Evolutionary conservation across 2,797 vertebrate species (phyloP).

Genomic region (Peromyscus aztecus): DNA sequence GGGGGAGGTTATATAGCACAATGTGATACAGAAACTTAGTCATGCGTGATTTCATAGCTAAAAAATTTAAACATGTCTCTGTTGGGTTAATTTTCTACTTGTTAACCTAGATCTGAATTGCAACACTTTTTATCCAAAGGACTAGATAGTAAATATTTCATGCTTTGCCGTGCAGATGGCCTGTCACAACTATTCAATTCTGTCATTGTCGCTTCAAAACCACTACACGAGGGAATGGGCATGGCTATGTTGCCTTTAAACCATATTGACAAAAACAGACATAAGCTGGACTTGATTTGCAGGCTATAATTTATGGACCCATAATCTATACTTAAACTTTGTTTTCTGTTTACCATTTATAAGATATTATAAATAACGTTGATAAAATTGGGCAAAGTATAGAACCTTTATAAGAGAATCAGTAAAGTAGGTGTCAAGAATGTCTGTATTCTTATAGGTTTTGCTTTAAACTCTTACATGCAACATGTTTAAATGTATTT

Average conservation of each 20-base stretch:
- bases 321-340: not conserved
- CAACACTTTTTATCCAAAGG: not conserved
- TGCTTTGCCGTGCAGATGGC: not conserved
- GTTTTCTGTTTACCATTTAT: not conserved
- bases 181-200: not conserved
- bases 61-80: slow-evolving; percentile 34
- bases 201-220: not conserved
- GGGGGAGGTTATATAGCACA: not conserved
- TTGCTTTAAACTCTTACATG: not conserved
- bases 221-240: not conserved
- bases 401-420: not conserved
- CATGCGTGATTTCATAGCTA: not conserved
- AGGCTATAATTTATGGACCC: not conserved
- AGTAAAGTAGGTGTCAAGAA: not conserved
- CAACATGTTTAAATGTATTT: not conserved
- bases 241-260: not conserved
- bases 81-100: slow-evolving; percentile 30
- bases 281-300: not conserved
- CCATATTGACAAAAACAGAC: slow-evolving; percentile 6
- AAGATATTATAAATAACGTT: not conserved
- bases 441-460: not conserved
- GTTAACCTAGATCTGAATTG: slow-evolving; percentile 37
- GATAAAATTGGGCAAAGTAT: not conserved
- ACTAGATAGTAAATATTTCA: slow-evolving; percentile 34
- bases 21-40: not conserved